Conservation (phyloP, 2,797 vertebrate species). For the Sebastes paucispinis region DNA sequence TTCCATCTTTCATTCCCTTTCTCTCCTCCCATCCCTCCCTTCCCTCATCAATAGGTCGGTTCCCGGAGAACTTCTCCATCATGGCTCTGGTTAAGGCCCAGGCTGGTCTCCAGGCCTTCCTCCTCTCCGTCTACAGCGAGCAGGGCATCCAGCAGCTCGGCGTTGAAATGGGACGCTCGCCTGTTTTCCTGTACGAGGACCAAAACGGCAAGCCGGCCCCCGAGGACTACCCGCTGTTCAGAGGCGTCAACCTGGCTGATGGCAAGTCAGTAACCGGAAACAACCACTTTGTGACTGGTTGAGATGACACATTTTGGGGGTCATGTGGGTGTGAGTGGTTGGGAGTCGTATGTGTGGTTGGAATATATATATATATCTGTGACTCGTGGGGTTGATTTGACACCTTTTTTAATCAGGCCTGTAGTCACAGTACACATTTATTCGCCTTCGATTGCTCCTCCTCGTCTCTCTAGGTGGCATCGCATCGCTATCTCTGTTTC, state of each 20-base stretch:
- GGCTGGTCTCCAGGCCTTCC: conserved; percentile 87
- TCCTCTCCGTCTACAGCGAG: conserved; percentile 90
- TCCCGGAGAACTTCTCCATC: conserved; percentile 93
- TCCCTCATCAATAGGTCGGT: conserved; percentile 75
- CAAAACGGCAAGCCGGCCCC: conserved; percentile 87
- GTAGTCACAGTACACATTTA: conserved; percentile 40
- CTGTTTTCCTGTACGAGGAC: conserved; percentile 92
- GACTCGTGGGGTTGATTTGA: neutral
- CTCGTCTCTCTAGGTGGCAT: conserved; percentile 86
- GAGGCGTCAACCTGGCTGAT: conserved; percentile 89
- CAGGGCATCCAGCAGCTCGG: conserved; percentile 90
- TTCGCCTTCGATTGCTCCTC: conserved; percentile 36
- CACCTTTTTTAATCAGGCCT: neutral
- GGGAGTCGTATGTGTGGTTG: neutral
- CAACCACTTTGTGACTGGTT: conserved; percentile 56
- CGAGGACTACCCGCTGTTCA: conserved; percentile 89
- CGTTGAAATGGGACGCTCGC: conserved; percentile 88
- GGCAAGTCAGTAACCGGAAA: conserved; percentile 86
- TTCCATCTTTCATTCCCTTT: neutral
- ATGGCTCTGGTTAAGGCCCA: conserved; percentile 88
- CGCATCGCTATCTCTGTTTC: conserved; percentile 89
- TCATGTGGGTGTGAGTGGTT: conserved; percentile 24
- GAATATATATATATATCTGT: neutral
- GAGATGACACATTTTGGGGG: conserved; percentile 33
- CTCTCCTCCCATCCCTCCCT: neutral